These are phyloP conservation scores for Dicycla oo DNA, from an alignment of 2,888 invertebrate species.

Conservation along the genomic window DNA sequence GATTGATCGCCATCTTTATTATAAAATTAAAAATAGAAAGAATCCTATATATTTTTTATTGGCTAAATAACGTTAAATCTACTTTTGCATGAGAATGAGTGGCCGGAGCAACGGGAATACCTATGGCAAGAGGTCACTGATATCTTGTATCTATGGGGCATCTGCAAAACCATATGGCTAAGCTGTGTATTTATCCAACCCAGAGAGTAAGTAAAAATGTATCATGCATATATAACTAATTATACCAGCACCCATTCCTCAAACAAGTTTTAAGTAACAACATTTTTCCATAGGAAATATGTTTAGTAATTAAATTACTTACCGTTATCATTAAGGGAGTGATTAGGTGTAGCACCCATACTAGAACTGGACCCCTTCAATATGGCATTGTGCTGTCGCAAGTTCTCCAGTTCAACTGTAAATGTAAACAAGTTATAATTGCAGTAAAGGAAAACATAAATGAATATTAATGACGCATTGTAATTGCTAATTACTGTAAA, in stretches of 20 bases:
- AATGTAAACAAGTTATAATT: slow-evolving; percentile 56
- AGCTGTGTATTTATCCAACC: neutral
- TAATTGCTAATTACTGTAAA: slow-evolving; percentile 50
- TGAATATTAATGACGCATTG: slow-evolving; percentile 46
- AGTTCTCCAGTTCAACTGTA: slow-evolving; percentile 91
- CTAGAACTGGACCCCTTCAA: slow-evolving; percentile 85
- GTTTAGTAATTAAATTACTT: slow-evolving; percentile 45
- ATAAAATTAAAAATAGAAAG: neutral
- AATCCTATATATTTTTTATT: neutral
- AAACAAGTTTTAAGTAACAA: neutral
- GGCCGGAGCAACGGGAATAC: too few relatives aligned
- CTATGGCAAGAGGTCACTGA: neutral
- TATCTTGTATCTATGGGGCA: neutral
- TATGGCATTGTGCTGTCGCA: slow-evolving; percentile 90
- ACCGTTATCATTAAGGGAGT: slow-evolving; percentile 80
- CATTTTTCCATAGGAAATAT: neutral
- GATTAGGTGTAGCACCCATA: slow-evolving; percentile 78
- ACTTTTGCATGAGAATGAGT: neutral
- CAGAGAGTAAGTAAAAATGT: slow-evolving; percentile 13
- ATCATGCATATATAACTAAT: neutral
- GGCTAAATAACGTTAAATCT: neutral
- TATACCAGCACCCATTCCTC: too few relatives aligned
- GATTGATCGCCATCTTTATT: neutral
- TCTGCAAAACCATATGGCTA: neutral
- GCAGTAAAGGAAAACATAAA: slow-evolving; percentile 50